Percentiles rank a stretch among this genome's conserved stretches.
Evolutionary conservation across 2,888 invertebrate species (phyloP).

Genomic region (Nomada fabriciana): DNA sequence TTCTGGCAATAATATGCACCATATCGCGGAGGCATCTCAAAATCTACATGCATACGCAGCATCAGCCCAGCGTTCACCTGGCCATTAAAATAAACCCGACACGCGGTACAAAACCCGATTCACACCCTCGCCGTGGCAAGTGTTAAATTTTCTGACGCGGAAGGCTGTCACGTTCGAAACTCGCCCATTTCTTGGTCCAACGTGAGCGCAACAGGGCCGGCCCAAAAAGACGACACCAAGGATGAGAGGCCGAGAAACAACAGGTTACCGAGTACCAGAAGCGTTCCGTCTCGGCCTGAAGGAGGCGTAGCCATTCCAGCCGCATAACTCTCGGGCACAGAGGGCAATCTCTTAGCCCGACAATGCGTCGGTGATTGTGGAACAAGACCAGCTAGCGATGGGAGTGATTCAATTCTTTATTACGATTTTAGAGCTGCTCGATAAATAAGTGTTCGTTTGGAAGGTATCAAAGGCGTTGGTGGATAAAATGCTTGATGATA

Average conservation of each 20-base stretch:
- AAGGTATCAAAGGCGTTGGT: no score
- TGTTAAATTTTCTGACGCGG: slow-evolving; percentile 22
- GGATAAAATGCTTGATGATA: no score
- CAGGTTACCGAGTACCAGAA: slow-evolving; percentile 68
- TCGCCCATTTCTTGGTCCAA: slow-evolving; percentile 19
- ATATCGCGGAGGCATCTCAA: no score
- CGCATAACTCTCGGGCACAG: slow-evolving; percentile 69
- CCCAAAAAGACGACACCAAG: slow-evolving; percentile 9
- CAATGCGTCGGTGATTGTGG: slow-evolving; percentile 79
- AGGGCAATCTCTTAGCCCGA: slow-evolving; percentile 77
- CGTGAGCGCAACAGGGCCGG: slow-evolving; percentile 6
- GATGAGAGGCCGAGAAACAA: slow-evolving; percentile 46
- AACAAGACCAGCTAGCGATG: slow-evolving; percentile 46
- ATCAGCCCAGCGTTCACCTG: neutral
- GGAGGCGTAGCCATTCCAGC: slow-evolving; percentile 64
- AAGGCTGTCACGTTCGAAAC: slow-evolving; percentile 33
- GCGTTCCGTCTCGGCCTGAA: slow-evolving; percentile 55
- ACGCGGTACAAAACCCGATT: neutral
- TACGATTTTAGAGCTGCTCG: no score
- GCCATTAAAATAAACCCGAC: neutral
- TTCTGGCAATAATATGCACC: no score
- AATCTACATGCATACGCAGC: no score
- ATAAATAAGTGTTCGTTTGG: no score
- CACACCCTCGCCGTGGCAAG: neutral
- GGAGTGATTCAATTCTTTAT: no score